Evolutionary conservation across 2,113 vertebrate genomes (phyloP).

Genomic region (Riparia riparia): DNA sequence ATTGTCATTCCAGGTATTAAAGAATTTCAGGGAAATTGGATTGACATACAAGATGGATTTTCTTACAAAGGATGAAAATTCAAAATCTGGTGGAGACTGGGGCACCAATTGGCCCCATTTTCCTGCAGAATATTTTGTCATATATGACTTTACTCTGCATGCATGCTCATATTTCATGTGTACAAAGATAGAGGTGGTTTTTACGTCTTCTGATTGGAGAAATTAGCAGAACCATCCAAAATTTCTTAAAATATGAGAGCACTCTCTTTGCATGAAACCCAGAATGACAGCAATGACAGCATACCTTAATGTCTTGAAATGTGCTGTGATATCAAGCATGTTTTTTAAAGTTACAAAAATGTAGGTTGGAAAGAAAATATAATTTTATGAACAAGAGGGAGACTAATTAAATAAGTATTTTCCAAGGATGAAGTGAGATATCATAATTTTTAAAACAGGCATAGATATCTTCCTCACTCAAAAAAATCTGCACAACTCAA

Average conservation of each 20-base stretch:
- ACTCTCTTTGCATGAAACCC: not conserved
- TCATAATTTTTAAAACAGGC: not conserved
- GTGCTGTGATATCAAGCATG: not conserved
- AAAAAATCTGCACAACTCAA: not conserved
- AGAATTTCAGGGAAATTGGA: not conserved
- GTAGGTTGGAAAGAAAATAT: not conserved
- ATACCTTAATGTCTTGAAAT: not conserved
- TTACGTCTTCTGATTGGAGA: rapidly evolving
- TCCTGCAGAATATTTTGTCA: not conserved
- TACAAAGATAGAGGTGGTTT: not conserved
- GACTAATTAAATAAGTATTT: not conserved
- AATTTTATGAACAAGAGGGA: not conserved
- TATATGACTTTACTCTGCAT: not conserved
- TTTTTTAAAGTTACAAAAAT: not conserved
- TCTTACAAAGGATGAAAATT: not conserved
- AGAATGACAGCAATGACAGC: not conserved
- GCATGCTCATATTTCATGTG: not conserved
- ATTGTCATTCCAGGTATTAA: not conserved
- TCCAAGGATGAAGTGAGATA: not conserved
- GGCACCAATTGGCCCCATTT: rapidly evolving
- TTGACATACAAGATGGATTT: not conserved
- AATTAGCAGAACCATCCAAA: not conserved
- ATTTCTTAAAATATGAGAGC: not conserved
- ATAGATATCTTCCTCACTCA: not conserved
- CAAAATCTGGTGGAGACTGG: not conserved